phyloP scores from a whole-genome alignment of 1,140 invertebrate species.

The Heliconius hermathena region DNA sequence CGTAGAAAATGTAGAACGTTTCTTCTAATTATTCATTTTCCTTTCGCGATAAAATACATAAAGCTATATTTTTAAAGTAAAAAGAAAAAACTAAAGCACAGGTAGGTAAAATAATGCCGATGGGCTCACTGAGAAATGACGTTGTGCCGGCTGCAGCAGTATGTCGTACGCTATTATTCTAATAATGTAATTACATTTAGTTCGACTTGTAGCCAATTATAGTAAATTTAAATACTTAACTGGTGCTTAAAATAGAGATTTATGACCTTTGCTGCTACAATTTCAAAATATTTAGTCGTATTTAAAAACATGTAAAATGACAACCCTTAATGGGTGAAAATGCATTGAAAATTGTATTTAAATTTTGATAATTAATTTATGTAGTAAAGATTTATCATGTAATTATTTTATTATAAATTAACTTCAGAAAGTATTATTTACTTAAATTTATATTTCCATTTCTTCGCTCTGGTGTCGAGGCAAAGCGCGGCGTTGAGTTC shows the following conservation, averaged over 20 bases:
- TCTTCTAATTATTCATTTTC: neutral
- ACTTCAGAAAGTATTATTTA: too few species aligned
- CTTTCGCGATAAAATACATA: neutral
- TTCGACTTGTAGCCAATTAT: neutral
- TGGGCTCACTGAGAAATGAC: neutral
- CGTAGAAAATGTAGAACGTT: neutral
- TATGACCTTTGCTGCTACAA: neutral
- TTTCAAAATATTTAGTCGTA: neutral
- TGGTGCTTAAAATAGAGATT: neutral
- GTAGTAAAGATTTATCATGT: too few species aligned
- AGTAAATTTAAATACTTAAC: constrained; percentile 43
- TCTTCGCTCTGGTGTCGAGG: too few species aligned
- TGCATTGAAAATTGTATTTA: neutral
- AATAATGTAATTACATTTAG: constrained; percentile 7
- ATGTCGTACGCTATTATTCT: constrained; percentile 1
- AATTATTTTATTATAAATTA: too few species aligned
- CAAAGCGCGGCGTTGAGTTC: too few species aligned
- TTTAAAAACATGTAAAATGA: neutral
- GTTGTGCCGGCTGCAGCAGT: neutral
- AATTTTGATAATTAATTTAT: too few species aligned
- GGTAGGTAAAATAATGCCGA: neutral
- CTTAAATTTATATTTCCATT: too few species aligned
- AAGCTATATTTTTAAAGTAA: neutral
- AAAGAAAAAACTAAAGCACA: neutral
- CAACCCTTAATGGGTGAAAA: too few species aligned